Conservation (phyloP, 2,797 vertebrate genomes). For the Tympanoctomys barrerae region DNA sequence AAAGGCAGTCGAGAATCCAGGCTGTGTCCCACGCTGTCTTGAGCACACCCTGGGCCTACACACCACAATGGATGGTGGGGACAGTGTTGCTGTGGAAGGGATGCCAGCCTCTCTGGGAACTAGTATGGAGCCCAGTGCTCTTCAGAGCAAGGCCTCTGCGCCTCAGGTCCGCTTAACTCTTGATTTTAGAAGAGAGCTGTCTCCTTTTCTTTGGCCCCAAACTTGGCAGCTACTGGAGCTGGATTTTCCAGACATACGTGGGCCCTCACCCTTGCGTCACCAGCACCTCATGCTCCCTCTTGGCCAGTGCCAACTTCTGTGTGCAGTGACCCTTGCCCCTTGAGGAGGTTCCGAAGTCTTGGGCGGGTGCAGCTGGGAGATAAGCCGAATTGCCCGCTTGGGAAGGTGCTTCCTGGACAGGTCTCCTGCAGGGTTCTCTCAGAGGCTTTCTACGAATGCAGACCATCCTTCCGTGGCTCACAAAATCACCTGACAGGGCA, state of each 20-base stretch:
- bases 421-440: neutral
- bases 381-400: neutral
- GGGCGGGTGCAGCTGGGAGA: neutral
- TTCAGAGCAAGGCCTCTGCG: too few species aligned
- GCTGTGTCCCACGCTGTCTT: neutral
- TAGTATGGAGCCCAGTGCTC: neutral
- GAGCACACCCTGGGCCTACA: neutral
- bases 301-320: neutral
- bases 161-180: neutral
- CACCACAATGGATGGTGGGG: neutral
- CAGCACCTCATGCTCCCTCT: neutral
- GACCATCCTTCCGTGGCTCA: neutral
- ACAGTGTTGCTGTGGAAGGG: neutral
- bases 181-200: neutral
- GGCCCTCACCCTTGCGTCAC: accelerated
- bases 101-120: neutral
- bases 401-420: neutral
- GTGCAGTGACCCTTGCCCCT: neutral
- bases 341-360: neutral
- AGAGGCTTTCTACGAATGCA: neutral
- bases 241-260: neutral
- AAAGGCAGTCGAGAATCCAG: neutral
- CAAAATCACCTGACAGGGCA: too few species aligned
- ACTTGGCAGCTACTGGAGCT: neutral
- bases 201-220: conserved; percentile 6